Base-by-base conservation (phyloP, 92 coral and sea anemone genomes). In the Galaxea fascicularis region DNA sequence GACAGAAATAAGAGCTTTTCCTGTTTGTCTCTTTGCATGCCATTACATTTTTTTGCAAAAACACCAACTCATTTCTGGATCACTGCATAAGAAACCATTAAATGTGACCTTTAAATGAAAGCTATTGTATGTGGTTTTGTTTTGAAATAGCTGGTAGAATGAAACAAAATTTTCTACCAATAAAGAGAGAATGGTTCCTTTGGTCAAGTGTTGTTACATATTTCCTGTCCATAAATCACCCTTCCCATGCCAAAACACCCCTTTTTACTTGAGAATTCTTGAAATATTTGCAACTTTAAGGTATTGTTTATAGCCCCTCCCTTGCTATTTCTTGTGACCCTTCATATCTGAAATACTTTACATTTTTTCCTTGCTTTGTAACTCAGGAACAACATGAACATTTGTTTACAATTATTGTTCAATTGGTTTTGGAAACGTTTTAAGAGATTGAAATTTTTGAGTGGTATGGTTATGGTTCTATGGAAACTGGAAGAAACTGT, bases 1-100 rank as follows among this genome's bases (percentile, higher is more conserved):
- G 22, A 68, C 54, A 24, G 71, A 65, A 65, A 53, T 16, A 68
- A 26, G 72, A 79, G 65, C n/a, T 52, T 57, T 79, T 66, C 74
- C 74, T 65, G 74, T 65, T 78, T 65, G 5, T 56, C 16, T 24
- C 14, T 22, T 30, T 18, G 24, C 25, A 25, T 16, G 27, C 17
- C 65, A 28, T 67, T 24, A 71, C 76, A 72, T n/a, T 69, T 65
- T 59, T 14, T 46, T 57, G 10, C 30, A 74, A n/a, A 16, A 26
- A 28, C 44, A 12, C 22, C 66, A 60, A 24, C 29, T 29, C 5
- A 17, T 6, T 16, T 18, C 41, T 67, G 44, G 18, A 30, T 27
- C 10, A 3, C 10, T 11, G 10, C 22, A 58, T 4, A 67, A 6
- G 25, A 15, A 31, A 31, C n/a, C 8, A 10, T 67, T 27, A 65